Base-by-base conservation (phyloP, 2,797 vertebrate species). In the Sebastes oblongus region DNA sequence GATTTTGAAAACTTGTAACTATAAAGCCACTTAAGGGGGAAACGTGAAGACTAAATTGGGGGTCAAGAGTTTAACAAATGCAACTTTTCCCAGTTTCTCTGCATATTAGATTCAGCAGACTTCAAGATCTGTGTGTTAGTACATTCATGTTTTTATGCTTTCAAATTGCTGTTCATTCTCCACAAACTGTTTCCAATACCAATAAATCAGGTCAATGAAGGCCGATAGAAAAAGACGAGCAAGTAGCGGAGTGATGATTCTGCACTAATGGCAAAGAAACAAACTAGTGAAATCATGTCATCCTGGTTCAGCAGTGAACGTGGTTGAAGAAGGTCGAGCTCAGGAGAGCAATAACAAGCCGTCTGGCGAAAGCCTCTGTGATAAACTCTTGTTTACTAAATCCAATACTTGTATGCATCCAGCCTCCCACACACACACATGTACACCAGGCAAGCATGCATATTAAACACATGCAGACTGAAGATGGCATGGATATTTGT, bases 301-400 rank as follows among this genome's bases (percentile, higher is more conserved):
- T n/a, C 59, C 29, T 34, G 36, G 8, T 30, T 68, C 69, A 56
- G n/a, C 8, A 20, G 34, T 62, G 71, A 69, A 70, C 1, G 16
- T 62, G 58, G 78, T 65, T 34, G 64, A 64, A 73, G 70, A 80
- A 16, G 70, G 60, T 50, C 46, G 46, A 10, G 25, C 69, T 68
- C 16, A 55, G 60, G 39, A 79, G 30, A 73, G 42, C 52, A 69
- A 77, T 36, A 78, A 52, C 60, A 66, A 68, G 55, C 73, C 11
- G 12, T 73, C 69, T 79, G 75, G 76, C 54, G 69, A 61, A 72
- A 71, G 73, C 78, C 42, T 29, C 2, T 2, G 46, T 52, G 81
- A 76, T 58, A 72, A 83, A 88, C 68, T 82, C 60, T 58, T 79
- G 80, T 89, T 89, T 85, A 82, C 81, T 78, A 77, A 61, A 80